Conservation (phyloP, 2,797 vertebrate genomes). For the Helarctos malayanus region DNA sequence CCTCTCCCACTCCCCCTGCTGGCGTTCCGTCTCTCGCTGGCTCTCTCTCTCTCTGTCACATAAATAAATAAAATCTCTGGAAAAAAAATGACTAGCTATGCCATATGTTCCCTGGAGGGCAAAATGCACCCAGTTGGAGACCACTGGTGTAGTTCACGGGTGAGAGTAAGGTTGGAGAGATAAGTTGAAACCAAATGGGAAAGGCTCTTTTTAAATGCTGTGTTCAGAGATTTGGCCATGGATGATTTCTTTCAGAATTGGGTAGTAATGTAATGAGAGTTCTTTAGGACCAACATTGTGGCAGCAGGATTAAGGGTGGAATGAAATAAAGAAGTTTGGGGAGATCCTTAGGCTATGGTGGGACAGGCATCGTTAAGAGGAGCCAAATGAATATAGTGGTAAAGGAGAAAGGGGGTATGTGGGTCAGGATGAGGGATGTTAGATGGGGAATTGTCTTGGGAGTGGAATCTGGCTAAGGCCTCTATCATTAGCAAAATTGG, state of each 20-base stretch:
- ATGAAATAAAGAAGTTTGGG: background rate
- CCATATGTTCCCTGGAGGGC: background rate
- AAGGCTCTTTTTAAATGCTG: conserved; percentile 13
- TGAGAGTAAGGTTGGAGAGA: background rate
- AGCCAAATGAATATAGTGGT: background rate
- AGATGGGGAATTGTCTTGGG: background rate
- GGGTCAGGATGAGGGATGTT: background rate
- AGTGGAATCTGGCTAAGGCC: background rate
- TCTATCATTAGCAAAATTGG: background rate
- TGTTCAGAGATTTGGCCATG: background rate
- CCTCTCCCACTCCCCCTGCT: too few relatives aligned
- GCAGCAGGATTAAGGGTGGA: background rate
- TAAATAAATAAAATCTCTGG: too few relatives aligned
- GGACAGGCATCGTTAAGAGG: background rate
- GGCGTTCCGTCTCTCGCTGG: too few relatives aligned
- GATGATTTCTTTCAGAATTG: background rate
- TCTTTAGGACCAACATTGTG: conserved; percentile 16
- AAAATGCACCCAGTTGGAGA: background rate
- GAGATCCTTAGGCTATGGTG: background rate
- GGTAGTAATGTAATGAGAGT: background rate
- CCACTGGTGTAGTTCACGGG: background rate
- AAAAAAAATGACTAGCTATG: background rate
- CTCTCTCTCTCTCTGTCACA: too few relatives aligned
- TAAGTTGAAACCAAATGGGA: background rate
- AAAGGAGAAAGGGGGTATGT: background rate